Conservation (phyloP, 2,888 invertebrate species). For the Drosophila hamatofila region DNA sequence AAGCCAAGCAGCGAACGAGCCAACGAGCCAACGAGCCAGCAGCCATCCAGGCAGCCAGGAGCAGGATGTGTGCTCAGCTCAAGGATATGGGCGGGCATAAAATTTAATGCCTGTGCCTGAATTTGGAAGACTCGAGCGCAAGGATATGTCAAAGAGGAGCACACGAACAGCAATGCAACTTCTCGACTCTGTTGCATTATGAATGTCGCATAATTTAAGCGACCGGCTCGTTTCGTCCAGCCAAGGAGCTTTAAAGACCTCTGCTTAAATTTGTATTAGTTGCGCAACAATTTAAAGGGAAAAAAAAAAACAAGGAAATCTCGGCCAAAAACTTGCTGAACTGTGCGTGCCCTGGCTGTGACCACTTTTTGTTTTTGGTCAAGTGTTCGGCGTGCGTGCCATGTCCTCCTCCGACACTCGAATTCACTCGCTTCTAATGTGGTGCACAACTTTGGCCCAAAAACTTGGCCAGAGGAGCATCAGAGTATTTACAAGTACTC, state of each 20-base stretch:
- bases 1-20: constrained; percentile 26
- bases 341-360: constrained; percentile 35
- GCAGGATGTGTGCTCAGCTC: constrained; percentile 50
- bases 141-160: constrained; percentile 69
- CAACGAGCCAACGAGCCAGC: not conserved
- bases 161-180: constrained; percentile 32
- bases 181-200: constrained; percentile 74
- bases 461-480: constrained; percentile 37
- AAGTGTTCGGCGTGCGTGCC: constrained; percentile 68
- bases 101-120: constrained; percentile 70
- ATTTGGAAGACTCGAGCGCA: constrained; percentile 49
- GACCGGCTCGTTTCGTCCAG: constrained; percentile 39
- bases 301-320: constrained; percentile 21
- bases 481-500: constrained; percentile 53
- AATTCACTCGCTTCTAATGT: constrained; percentile 58
- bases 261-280: constrained; percentile 16
- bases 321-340: constrained; percentile 12
- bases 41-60: constrained; percentile 31
- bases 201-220: constrained; percentile 82
- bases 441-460: constrained; percentile 44
- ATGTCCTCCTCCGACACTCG: constrained; percentile 56
- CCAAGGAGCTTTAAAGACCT: constrained; percentile 29
- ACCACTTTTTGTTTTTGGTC: constrained; percentile 49
- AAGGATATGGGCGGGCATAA: constrained; percentile 73
- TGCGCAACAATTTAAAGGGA: not conserved